Conservation (phyloP, 2,113 vertebrate species). For the Cyrtonyx montezumae region DNA sequence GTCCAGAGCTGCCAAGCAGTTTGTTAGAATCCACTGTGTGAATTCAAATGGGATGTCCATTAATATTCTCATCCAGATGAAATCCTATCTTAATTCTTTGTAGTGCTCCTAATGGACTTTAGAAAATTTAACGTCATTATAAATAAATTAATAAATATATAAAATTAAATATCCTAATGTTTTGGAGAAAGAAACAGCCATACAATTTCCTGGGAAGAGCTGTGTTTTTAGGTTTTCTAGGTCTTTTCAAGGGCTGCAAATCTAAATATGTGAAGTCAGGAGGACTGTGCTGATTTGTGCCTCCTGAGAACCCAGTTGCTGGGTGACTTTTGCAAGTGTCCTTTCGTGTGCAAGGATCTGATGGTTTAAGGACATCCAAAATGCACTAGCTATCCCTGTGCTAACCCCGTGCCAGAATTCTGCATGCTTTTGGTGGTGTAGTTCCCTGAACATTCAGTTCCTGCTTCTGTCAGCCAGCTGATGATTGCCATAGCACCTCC, state of each 20-base stretch:
- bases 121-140: not conserved
- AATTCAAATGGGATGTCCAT: not conserved
- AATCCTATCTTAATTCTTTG: not conserved
- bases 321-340: not conserved
- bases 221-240: not conserved
- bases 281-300: not conserved
- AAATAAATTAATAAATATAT: not conserved
- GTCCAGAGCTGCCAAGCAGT: not conserved
- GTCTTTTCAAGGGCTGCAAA: not conserved
- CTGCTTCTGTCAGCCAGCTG: not conserved
- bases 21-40: not conserved
- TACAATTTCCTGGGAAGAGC: not conserved
- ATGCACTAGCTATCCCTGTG: fast-evolving
- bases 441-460: not conserved
- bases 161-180: not conserved
- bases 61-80: not conserved
- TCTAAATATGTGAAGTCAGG: not conserved
- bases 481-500: not conserved
- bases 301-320: not conserved
- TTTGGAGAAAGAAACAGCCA: not conserved
- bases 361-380: not conserved
- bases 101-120: not conserved
- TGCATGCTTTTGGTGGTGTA: not conserved
- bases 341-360: not conserved
- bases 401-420: not conserved